These are phyloP conservation scores for Bombus pascuorum DNA, from an alignment of 1,140 invertebrate species.

Conservation along the genomic window DNA sequence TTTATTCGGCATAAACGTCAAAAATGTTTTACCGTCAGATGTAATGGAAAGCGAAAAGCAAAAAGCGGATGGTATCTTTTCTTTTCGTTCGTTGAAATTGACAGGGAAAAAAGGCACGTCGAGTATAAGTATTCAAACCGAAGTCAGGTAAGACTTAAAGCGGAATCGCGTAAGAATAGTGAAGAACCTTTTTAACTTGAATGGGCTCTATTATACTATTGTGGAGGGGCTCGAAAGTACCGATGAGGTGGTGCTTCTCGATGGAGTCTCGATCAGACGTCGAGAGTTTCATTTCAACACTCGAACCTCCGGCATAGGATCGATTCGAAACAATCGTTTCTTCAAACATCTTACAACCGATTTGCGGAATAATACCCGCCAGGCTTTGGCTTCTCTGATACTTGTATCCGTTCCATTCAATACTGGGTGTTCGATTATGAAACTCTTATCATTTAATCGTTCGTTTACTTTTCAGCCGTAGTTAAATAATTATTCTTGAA, in stretches of 20 bases:
- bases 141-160: conserved; percentile 54
- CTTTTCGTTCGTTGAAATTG: conserved; percentile 10
- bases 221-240: conserved; percentile 59
- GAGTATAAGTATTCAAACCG: conserved; percentile 56
- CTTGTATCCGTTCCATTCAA: conserved; percentile 40
- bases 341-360: conserved; percentile 68
- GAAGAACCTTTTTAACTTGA: conserved; percentile 64
- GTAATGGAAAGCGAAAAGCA: conserved; percentile 2
- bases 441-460: background rate
- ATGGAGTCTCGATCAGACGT: conserved; percentile 62
- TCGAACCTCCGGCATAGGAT: conserved; percentile 56
- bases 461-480: background rate
- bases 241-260: conserved; percentile 58
- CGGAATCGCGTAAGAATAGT: conserved; percentile 63
- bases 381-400: conserved; percentile 60
- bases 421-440: conserved; percentile 47
- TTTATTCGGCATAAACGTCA: background rate
- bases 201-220: conserved; percentile 69
- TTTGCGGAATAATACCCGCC: conserved; percentile 63
- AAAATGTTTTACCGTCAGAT: background rate
- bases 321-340: conserved; percentile 72
- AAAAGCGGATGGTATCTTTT: background rate
- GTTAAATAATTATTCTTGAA: background rate
- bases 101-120: conserved; percentile 6
- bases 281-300: conserved; percentile 70